phyloP scores from a whole-genome alignment of 2,797 vertebrate genomes.

The Vultur gryphus region DNA sequence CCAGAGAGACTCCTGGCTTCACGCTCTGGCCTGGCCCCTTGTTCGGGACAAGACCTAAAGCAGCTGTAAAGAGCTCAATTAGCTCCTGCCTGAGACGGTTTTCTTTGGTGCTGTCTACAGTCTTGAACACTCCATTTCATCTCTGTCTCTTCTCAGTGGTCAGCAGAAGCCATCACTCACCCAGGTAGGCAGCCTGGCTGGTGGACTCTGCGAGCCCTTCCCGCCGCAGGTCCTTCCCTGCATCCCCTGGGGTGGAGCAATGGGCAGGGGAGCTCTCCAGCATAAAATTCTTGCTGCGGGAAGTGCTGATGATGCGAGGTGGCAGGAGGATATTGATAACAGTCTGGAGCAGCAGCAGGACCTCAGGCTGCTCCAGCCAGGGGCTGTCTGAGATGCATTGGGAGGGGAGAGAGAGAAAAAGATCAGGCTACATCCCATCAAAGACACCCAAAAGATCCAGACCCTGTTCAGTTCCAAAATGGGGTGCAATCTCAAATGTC shows the following conservation, averaged over 20 bases:
- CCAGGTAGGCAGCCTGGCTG: constrained; percentile 96
- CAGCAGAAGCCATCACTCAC: constrained; percentile 70
- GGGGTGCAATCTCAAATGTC: background rate
- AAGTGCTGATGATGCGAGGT: constrained; percentile 96
- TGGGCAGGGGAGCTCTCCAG: constrained; percentile 96
- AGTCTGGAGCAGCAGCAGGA: constrained; percentile 95
- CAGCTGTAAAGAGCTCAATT: background rate
- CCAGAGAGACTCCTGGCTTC: background rate
- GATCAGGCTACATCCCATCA: background rate
- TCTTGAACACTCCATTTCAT: background rate
- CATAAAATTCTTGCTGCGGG: constrained; percentile 98
- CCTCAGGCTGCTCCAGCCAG: constrained; percentile 93
- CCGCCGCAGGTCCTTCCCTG: constrained; percentile 89
- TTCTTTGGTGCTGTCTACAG: background rate
- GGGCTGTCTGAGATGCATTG: constrained; percentile 85
- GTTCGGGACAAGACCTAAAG: background rate
- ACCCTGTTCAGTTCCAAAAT: constrained; percentile 45
- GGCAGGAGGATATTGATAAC: constrained; percentile 97
- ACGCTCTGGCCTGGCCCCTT: background rate
- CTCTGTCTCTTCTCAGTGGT: background rate
- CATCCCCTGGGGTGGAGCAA: constrained; percentile 94
- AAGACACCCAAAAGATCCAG: constrained; percentile 25
- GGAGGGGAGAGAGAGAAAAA: constrained; percentile 26
- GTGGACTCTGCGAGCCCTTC: constrained; percentile 96
- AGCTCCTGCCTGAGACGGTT: background rate